Conservation (phyloP, 1,140 invertebrate species). For the Drosophila repleta region DNA sequence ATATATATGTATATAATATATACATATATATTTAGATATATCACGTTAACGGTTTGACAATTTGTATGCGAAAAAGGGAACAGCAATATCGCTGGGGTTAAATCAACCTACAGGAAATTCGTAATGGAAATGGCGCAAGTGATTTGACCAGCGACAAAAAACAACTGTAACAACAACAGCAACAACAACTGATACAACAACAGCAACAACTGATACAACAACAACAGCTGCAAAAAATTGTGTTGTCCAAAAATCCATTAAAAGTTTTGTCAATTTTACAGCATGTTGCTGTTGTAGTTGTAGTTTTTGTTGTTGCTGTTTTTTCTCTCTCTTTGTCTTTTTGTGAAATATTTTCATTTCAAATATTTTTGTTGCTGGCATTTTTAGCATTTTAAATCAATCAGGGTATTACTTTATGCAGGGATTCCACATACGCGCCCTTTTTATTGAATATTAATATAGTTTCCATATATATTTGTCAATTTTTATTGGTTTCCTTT, state of each 20-base stretch:
- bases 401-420: slow-evolving; percentile 17
- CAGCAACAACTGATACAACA: neutral
- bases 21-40: neutral
- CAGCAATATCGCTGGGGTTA: slow-evolving; percentile 4
- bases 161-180: neutral
- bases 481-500: neutral
- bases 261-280: slow-evolving; percentile 40
- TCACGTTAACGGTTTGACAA: slow-evolving; percentile 31
- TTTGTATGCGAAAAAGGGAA: neutral
- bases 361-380: neutral
- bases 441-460: too few species aligned
- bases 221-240: neutral
- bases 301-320: too few species aligned
- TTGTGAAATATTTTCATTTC: neutral
- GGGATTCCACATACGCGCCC: neutral
- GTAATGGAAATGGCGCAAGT: slow-evolving; percentile 42
- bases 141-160: slow-evolving; percentile 37
- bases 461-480: too few species aligned
- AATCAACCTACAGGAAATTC: slow-evolving; percentile 29
- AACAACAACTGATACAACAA: neutral
- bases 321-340: neutral
- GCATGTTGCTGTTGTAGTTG: neutral
- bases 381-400: slow-evolving; percentile 14
- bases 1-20: neutral
- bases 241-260: slow-evolving; percentile 43